Evolutionary conservation across 2,888 invertebrate species (phyloP), one percentile per base, ranked within the genome.

Genomic region (Phaedon cochleariae): DNA sequence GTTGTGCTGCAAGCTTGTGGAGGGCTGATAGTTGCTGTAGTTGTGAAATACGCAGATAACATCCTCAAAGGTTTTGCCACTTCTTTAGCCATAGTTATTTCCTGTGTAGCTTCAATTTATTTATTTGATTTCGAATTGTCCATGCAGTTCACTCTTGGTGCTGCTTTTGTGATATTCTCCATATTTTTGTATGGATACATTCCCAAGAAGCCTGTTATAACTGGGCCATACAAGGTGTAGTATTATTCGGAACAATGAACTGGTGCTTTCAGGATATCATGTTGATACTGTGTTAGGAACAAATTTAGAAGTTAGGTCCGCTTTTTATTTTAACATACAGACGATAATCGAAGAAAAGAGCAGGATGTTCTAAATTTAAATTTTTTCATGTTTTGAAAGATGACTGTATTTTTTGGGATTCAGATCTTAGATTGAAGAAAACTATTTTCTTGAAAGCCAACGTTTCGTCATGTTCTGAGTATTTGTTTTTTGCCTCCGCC

Each of bases 1-100:
- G 91, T 99, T 2, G 81, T 94, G 20, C 84, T 97, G 54, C 97
- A 98, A 85, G 97, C 98, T 0, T 90, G 94, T 17, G 98, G 99
- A 0, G 99, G 99, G 3, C 88, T 99, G 1, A 90, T 98, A 60
- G 98, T 99, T 6, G 99, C 99, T 0, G 92, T 98, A 72, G 99
- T 99, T 1, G 97, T 99, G 26, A 99, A 99, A 86, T 98, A 98
- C 83, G 98, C 99, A 0, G 99, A 99, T 83, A 99, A 99, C 84
- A 99, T 99, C 79, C 86, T 99, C 5, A 99, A 95, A 85, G 98
- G 98, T 20, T 98, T 98, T 81, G 98, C 98, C 46, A 98, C 98
- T 0, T 98, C 98, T 0, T 88, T 98, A 59, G 97, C 98, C 5
- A 99, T 99, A 73, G 90, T 99, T 49, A 90, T 99, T 72, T 96